Conservation (phyloP, 2,888 invertebrate species). For the Phortica magna region DNA sequence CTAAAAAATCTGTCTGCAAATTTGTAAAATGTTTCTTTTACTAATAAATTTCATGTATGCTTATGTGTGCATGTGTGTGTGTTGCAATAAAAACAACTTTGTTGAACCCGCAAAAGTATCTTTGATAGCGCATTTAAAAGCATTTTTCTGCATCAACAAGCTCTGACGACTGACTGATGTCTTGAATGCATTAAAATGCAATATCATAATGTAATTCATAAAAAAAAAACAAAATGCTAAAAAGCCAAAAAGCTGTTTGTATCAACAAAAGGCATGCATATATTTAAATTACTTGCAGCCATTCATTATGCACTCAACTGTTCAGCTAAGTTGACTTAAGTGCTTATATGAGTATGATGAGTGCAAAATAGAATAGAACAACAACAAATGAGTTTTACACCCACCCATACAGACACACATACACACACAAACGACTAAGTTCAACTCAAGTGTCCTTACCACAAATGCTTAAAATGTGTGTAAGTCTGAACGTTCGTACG, state of each 20-base stretch:
- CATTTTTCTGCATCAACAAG: not conserved
- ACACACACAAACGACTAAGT: conserved; percentile 15
- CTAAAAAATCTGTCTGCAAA: conserved; percentile 50
- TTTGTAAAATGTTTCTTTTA: conserved; percentile 51
- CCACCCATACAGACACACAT: not conserved
- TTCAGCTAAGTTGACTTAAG: conserved; percentile 9
- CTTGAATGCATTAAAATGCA: conserved; percentile 1
- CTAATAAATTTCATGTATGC: conserved; percentile 54
- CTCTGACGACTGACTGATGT: not conserved
- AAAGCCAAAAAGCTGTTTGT: conserved; percentile 17
- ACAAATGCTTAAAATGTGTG: conserved; percentile 62
- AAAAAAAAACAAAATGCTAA: not conserved
- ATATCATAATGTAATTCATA: not conserved
- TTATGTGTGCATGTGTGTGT: conserved; percentile 44
- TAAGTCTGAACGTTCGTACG: conserved; percentile 40
- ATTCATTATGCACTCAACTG: conserved; percentile 26
- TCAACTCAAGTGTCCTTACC: conserved; percentile 64
- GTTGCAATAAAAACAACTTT: conserved; percentile 14
- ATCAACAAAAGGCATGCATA: conserved; percentile 8
- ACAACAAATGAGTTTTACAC: not conserved
- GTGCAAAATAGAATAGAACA: not conserved
- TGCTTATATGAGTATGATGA: not conserved
- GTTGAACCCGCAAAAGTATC: not conserved
- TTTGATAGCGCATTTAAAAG: conserved; percentile 3
- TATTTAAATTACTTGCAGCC: conserved; percentile 23